A percentile compares a stretch with the other conserved stretches of the same genome.
phyloP scores from a whole-genome alignment of 2,797 vertebrate species.

The Sebastolobus altivelis region DNA sequence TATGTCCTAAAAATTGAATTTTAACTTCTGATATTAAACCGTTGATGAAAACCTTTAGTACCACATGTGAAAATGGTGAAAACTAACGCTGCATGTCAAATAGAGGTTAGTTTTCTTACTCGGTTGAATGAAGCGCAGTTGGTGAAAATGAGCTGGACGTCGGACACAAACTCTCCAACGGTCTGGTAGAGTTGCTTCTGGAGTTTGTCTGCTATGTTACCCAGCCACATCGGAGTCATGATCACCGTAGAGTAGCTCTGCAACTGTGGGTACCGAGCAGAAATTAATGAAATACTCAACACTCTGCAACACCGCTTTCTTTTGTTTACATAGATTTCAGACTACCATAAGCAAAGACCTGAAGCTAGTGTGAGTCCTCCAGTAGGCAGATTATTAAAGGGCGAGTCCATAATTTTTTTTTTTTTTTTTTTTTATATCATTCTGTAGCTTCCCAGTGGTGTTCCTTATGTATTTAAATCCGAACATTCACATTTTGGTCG shows the following conservation, averaged over 20 bases:
- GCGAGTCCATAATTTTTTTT: too few species aligned
- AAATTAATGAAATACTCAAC: background rate
- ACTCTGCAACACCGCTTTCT: background rate
- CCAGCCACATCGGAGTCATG: slow-evolving; percentile 61
- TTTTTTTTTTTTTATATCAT: too few species aligned
- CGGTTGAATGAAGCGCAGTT: slow-evolving; percentile 55
- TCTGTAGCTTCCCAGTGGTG: too few species aligned
- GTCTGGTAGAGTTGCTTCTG: slow-evolving; percentile 42
- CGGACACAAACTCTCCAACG: slow-evolving; percentile 62
- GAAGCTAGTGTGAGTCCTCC: background rate
- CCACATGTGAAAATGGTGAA: background rate
- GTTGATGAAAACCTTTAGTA: background rate
- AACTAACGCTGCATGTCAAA: background rate
- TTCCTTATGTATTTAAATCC: too few species aligned
- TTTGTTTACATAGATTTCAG: background rate
- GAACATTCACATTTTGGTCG: too few species aligned
- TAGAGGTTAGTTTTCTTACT: slow-evolving; percentile 45
- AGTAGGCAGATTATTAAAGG: background rate
- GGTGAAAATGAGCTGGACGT: slow-evolving; percentile 61
- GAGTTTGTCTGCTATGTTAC: slow-evolving; percentile 51
- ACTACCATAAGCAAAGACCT: background rate
- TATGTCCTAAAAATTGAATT: background rate
- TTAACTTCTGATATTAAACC: background rate
- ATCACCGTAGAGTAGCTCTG: slow-evolving; percentile 29
- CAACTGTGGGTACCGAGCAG: slow-evolving; percentile 38